Percentiles rank a stretch among this genome's conserved stretches.
Evolutionary conservation across 2,888 invertebrate species (phyloP).

Genomic region (Eulithis prunata): DNA sequence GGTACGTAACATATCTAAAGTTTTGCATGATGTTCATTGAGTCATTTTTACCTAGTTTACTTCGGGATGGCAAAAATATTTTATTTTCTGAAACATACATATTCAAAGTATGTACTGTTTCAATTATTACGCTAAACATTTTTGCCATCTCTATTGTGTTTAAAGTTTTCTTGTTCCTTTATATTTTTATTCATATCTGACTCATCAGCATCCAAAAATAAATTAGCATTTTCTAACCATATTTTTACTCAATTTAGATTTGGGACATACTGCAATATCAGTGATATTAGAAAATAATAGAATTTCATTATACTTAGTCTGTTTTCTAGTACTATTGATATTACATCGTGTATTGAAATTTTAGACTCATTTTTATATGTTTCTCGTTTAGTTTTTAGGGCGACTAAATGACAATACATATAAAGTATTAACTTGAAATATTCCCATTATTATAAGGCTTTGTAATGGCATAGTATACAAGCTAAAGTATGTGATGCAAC

Average conservation of each 20-base stretch:
- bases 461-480: conserved; percentile 53
- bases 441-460: conserved; percentile 72
- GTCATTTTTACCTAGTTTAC: conserved; percentile 16
- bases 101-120: not conserved
- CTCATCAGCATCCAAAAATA: conserved; percentile 37
- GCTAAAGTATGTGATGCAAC: conserved; percentile 32
- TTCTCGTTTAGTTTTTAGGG: conserved; percentile 83
- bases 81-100: conserved; percentile 20
- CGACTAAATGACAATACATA: conserved; percentile 84
- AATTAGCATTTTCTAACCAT: conserved; percentile 39
- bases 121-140: conserved; percentile 41
- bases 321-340: conserved; percentile 11
- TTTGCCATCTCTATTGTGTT: conserved; percentile 55
- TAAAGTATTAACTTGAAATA: conserved; percentile 74
- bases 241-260: conserved; percentile 13
- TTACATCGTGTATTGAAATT: conserved; percentile 45
- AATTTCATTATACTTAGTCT: conserved; percentile 22
- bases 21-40: conserved; percentile 28
- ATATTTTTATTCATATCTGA: conserved; percentile 29
- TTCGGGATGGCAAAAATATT: conserved; percentile 53
- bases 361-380: conserved; percentile 67
- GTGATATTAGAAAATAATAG: not conserved
- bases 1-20: not conserved
- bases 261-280: conserved; percentile 24
- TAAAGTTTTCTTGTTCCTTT: conserved; percentile 56